phyloP scores from a whole-genome alignment of 2,888 invertebrate species.

The Lithodes maja region DNA sequence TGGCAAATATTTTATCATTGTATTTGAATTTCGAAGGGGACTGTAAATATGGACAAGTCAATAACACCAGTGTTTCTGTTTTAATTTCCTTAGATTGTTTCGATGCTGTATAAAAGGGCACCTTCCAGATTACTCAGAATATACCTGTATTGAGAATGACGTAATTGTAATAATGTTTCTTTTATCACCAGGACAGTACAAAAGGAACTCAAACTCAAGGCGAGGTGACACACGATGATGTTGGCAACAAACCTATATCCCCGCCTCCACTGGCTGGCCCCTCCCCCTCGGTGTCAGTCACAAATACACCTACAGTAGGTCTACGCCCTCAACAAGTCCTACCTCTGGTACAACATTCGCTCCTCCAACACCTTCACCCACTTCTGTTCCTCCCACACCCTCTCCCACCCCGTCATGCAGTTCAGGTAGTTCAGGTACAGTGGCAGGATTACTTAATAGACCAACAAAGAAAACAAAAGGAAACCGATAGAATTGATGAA shows the following conservation, averaged over 20 bases:
- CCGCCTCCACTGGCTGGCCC: too few relatives aligned
- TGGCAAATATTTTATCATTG: too few relatives aligned
- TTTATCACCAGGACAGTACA: neutral
- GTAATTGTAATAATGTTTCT: neutral
- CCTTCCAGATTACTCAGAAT: too few relatives aligned
- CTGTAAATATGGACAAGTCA: neutral
- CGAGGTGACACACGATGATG: too few relatives aligned
- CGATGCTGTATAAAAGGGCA: too few relatives aligned
- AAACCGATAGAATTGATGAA: constrained; percentile 6
- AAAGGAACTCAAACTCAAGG: too few relatives aligned
- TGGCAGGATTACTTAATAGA: neutral
- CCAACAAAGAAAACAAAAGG: neutral
- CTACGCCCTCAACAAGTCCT: constrained; percentile 3
- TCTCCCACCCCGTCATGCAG: neutral
- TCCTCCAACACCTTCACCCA: neutral
- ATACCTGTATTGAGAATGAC: too few relatives aligned
- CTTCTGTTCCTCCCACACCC: neutral
- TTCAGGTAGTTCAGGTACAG: neutral
- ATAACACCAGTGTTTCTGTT: neutral
- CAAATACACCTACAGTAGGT: too few relatives aligned
- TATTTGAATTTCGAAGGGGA: too few relatives aligned
- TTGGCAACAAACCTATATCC: too few relatives aligned
- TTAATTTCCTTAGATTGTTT: too few relatives aligned
- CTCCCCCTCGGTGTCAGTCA: too few relatives aligned
- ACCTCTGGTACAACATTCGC: neutral